Evolutionary conservation across 2,888 invertebrate species (phyloP).

Genomic region (Mythimna albipuncta): DNA sequence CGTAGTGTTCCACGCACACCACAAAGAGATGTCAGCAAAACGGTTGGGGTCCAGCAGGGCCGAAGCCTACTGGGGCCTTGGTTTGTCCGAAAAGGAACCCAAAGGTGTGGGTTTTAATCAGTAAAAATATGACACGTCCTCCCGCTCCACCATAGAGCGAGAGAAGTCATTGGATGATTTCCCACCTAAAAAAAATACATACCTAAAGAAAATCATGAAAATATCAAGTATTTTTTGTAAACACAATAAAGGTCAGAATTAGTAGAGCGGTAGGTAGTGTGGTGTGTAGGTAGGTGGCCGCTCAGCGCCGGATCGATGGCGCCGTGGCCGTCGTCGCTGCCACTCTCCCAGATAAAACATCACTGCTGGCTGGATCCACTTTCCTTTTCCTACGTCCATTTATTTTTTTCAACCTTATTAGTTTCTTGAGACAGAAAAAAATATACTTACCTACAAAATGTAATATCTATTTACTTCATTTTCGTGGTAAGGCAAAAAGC

Average conservation of each 20-base stretch:
- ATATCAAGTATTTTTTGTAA: not conserved
- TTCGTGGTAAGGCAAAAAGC: constrained; percentile 43
- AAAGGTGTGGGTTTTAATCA: too few relatives aligned
- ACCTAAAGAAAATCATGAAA: not conserved
- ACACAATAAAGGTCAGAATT: constrained; percentile 2
- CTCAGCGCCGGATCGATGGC: constrained; percentile 56
- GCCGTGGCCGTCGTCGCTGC: constrained; percentile 48
- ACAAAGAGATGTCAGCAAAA: too few relatives aligned
- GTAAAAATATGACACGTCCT: too few relatives aligned
- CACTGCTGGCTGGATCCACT: constrained; percentile 60
- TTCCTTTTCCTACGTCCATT: constrained; percentile 60
- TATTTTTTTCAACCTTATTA: constrained; percentile 56
- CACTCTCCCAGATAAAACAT: constrained; percentile 59
- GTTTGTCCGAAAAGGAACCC: too few relatives aligned
- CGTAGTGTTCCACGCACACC: too few relatives aligned
- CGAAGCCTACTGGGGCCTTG: too few relatives aligned
- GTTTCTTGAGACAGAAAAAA: constrained; percentile 19
- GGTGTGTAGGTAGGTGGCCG: constrained; percentile 22
- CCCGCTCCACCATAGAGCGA: too few relatives aligned
- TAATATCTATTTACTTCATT: constrained; percentile 20
- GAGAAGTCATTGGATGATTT: too few relatives aligned
- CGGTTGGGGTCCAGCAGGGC: too few relatives aligned
- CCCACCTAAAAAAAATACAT: not conserved
- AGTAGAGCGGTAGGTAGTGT: constrained; percentile 24
- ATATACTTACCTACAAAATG: constrained; percentile 16